Percentiles rank a stretch among this genome's conserved stretches.
These are phyloP conservation scores for Thryonomys swinderianus DNA, from an alignment of 2,113 vertebrate genomes.

Conservation along the genomic window DNA sequence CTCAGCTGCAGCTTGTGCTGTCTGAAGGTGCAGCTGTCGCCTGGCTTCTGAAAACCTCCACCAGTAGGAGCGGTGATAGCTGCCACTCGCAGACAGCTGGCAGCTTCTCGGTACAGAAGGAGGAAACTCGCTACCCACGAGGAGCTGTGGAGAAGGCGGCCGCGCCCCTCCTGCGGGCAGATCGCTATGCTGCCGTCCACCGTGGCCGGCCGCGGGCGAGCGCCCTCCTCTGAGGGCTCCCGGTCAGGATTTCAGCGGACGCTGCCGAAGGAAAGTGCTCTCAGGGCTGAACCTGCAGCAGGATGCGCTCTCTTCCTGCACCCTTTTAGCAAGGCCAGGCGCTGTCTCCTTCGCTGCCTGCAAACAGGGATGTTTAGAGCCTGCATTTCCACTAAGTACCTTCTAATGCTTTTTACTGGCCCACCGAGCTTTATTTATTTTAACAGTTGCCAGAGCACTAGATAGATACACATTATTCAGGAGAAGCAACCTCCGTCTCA, in stretches of 20 bases:
- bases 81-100: neutral
- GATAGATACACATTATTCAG: slow-evolving; percentile 4
- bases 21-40: neutral
- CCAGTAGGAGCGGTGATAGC: slow-evolving; percentile 14
- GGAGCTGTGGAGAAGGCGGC: neutral
- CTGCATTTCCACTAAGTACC: neutral
- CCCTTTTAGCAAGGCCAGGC: neutral
- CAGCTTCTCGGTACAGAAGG: neutral
- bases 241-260: neutral
- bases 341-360: neutral
- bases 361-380: slow-evolving; percentile 39
- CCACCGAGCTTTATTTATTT: slow-evolving; percentile 63
- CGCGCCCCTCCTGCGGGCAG: neutral
- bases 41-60: neutral
- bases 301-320: neutral
- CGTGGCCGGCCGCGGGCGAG: too few relatives aligned
- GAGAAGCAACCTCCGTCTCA: slow-evolving; percentile 27
- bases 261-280: slow-evolving; percentile 11
- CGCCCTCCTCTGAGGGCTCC: neutral
- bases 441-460: slow-evolving; percentile 59
- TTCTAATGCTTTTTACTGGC: slow-evolving; percentile 43
- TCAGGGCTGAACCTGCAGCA: slow-evolving; percentile 5
- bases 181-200: too few relatives aligned
- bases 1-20: neutral
- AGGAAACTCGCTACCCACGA: neutral